A percentile compares a stretch with the other conserved stretches of the same genome.
phyloP scores from a whole-genome alignment of 1,140 invertebrate genomes.

The Drosophila pachea region DNA sequence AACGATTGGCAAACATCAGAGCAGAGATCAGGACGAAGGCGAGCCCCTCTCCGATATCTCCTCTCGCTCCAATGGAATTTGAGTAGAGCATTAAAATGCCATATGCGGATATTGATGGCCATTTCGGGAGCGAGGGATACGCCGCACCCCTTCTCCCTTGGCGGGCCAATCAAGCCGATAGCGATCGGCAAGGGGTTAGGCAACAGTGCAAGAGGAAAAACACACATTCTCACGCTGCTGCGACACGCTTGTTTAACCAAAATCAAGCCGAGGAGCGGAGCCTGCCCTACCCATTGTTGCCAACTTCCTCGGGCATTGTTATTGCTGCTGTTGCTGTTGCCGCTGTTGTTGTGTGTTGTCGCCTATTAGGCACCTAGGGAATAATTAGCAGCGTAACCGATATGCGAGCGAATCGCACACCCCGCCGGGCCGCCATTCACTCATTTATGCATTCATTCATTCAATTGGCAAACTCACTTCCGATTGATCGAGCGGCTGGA shows the following conservation, averaged over 20 bases:
- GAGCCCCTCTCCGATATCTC: constrained; percentile 19
- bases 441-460: constrained; percentile 18
- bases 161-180: constrained; percentile 58
- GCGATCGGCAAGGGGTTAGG: constrained; percentile 60
- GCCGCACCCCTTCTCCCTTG: constrained; percentile 12
- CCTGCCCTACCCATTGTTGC: constrained; percentile 20
- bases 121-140: constrained; percentile 10
- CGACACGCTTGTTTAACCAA: constrained; percentile 52
- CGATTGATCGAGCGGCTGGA: constrained; percentile 44
- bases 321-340: constrained; percentile 26
- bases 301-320: constrained; percentile 19
- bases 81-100: constrained; percentile 13
- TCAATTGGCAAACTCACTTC: constrained; percentile 54
- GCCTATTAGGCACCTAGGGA: constrained; percentile 54
- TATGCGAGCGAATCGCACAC: constrained; percentile 28
- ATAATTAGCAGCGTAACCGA: constrained; percentile 68
- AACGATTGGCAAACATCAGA: constrained; percentile 43
- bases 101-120: constrained; percentile 20
- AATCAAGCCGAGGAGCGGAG: constrained; percentile 39
- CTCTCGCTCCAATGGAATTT: constrained; percentile 29
- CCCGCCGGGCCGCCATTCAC: constrained; percentile 9
- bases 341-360: constrained; percentile 41
- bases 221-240: constrained; percentile 63
- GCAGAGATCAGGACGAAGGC: constrained; percentile 1
- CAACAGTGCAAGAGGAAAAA: constrained; percentile 5